phyloP scores from a whole-genome alignment of 2,113 vertebrate genomes.

The Rhea americana region DNA sequence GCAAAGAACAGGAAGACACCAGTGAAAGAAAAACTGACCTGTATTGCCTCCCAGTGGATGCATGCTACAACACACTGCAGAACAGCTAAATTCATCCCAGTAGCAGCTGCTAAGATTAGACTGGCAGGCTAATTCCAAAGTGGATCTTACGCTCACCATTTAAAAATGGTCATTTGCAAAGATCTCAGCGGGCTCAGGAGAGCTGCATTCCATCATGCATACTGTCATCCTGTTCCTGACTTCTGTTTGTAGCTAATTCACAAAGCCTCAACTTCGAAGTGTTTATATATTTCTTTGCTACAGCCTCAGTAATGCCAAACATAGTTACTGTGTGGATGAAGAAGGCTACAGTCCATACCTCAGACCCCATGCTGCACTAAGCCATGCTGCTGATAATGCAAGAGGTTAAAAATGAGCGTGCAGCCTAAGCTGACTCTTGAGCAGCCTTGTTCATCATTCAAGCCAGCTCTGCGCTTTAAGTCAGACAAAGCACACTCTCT shows the following conservation, averaged over 20 bases:
- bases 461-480: too few relatives aligned
- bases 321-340: not conserved
- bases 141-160: not conserved
- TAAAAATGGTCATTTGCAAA: not conserved
- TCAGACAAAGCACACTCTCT: too few relatives aligned
- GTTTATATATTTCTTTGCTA: accelerated
- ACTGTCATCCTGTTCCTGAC: accelerated
- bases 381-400: too few relatives aligned
- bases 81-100: not conserved
- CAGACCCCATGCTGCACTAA: accelerated
- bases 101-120: not conserved
- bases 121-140: not conserved
- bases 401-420: too few relatives aligned
- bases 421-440: too few relatives aligned
- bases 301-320: accelerated
- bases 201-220: not conserved
- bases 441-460: too few relatives aligned
- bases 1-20: not conserved
- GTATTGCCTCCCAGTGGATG: not conserved
- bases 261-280: not conserved
- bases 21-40: not conserved
- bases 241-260: not conserved
- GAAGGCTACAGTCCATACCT: accelerated
- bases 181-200: not conserved
- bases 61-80: not conserved